Evolutionary conservation across 2,113 vertebrate species (phyloP), one percentile per base, ranked within the genome.

Genomic region (Toxotes chatareus): DNA sequence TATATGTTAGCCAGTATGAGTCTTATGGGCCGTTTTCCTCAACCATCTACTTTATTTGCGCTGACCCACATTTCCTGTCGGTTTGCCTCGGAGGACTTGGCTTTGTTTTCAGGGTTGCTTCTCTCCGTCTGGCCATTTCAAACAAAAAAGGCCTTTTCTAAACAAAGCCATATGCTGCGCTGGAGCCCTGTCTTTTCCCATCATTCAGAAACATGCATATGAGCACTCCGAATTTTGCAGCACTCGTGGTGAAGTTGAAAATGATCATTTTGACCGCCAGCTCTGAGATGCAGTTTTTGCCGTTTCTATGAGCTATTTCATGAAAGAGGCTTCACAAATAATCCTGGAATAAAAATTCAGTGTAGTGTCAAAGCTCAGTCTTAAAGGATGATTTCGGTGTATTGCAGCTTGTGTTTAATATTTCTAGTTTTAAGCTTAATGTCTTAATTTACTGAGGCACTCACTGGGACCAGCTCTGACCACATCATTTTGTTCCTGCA

Each of bases 61-160:
- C 71, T 87, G 89, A 92, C 90, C 85, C 84, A 92, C 73, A 92
- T 90, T 89, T 85, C 46, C 49, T 72, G 76, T 82, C 66, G 80
- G 73, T 77, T 85, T 80, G 87, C 89, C 91, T 89, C 14, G 2
- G 56, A 92, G 88, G 86, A 88, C 84, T 91, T 92, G 84, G 92
- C 80, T 61, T 75, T 84, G 85, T 85, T 92, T 90, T 86, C 81
- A 47, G 85, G 68, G 77, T 72, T 86, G 74, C 82, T 27, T 83
- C 73, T 80, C 84, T 82, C 90, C 84, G 56, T 90, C 92, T 93
- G 92, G 80, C 71, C 77, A 72, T 90, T 86, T 84, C 81, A 90
- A 93, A 91, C 83, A 92, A 40, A 85, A 80, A 77, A 85, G 60
- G 55, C 81, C 9, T 82, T 84, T 63, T 86, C 64, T 63, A 85